A percentile compares a stretch with the other conserved stretches of the same genome.
Conservation (phyloP, 2,113 vertebrate species). For the Marmota flaviventris region DNA sequence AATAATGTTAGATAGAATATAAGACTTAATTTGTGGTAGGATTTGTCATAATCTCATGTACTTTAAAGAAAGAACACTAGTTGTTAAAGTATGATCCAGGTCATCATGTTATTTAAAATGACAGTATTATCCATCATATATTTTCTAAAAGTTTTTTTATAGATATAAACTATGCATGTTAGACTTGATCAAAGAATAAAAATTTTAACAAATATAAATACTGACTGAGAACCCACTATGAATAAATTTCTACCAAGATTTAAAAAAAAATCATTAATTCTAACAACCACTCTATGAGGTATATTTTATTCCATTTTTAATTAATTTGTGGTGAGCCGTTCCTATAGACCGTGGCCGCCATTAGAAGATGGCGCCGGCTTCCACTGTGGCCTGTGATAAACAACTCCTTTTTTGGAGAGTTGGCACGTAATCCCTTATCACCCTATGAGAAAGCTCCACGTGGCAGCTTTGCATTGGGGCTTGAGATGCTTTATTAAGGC, state of each 20-base stretch:
- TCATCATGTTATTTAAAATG: neutral
- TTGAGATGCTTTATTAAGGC: no score
- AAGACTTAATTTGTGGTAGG: neutral
- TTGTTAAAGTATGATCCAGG: neutral
- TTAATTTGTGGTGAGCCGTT: no score
- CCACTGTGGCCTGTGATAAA: no score
- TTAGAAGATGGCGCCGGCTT: no score
- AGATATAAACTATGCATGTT: neutral
- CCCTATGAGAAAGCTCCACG: no score
- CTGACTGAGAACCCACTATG: neutral
- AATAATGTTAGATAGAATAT: neutral
- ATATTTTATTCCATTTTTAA: neutral
- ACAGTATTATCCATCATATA: neutral
- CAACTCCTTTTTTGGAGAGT: no score
- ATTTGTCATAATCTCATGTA: neutral
- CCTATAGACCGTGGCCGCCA: no score
- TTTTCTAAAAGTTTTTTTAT: neutral
- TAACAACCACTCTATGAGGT: neutral
- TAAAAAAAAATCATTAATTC: neutral
- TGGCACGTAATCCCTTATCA: no score
- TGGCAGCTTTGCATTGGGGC: no score
- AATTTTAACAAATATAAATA: neutral
- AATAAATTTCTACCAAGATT: neutral
- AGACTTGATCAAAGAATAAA: neutral
- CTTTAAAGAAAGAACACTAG: neutral